Evolutionary conservation across 2,888 invertebrate genomes (phyloP).

Genomic region (Schizaphis graminum): DNA sequence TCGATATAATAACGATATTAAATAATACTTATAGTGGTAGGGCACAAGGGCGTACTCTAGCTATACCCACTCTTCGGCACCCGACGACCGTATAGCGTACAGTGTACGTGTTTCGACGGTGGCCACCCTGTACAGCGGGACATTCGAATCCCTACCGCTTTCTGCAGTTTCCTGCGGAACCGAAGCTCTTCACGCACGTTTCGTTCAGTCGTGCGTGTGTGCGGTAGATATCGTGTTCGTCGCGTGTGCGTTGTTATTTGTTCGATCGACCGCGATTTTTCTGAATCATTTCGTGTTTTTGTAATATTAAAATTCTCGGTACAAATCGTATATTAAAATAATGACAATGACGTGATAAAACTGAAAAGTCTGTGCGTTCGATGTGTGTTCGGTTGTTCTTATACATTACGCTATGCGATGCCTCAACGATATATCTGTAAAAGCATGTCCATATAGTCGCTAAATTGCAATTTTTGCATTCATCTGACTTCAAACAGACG

Average conservation of each 20-base stretch:
- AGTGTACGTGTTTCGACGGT: not conserved
- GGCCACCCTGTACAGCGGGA: constrained; percentile 40
- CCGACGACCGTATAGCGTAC: not conserved
- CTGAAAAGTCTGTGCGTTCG: not conserved
- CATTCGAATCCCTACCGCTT: constrained; percentile 55
- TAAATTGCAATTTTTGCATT: not conserved
- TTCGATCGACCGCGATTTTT: not conserved
- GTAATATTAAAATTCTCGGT: not conserved
- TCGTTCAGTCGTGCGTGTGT: constrained; percentile 46
- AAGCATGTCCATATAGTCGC: not conserved
- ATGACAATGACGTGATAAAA: not conserved
- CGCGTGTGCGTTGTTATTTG: not conserved
- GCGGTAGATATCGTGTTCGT: not conserved
- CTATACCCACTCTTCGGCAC: not conserved
- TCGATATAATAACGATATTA: not conserved
- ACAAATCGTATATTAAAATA: not conserved
- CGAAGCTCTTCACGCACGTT: constrained; percentile 7
- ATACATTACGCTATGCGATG: not conserved
- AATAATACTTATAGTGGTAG: no score
- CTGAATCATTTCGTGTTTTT: not conserved
- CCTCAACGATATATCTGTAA: not conserved
- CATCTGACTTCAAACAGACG: not conserved
- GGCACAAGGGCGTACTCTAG: not conserved
- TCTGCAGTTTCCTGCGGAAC: not conserved
- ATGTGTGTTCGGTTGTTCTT: not conserved